These are phyloP conservation scores for Scomber japonicus DNA, from an alignment of 2,113 vertebrate species.

Conservation along the genomic window DNA sequence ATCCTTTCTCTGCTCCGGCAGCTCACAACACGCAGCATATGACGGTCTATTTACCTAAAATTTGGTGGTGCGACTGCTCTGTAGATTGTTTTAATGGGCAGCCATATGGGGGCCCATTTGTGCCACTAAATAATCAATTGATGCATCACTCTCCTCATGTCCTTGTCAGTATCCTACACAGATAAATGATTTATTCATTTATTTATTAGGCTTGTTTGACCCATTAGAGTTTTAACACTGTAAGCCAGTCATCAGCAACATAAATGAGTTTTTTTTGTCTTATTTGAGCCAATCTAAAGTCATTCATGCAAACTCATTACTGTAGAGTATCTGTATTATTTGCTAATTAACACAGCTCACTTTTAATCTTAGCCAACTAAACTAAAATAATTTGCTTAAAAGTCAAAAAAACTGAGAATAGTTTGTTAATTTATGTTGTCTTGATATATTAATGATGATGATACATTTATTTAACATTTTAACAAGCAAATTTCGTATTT, in stretches of 20 bases:
- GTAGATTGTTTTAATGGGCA: conserved; percentile 54
- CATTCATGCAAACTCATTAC: not conserved
- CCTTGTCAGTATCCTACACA: conserved; percentile 34
- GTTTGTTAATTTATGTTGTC: no score
- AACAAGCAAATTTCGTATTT: no score
- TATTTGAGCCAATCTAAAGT: not conserved
- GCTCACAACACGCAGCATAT: conserved; percentile 36
- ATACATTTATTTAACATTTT: no score
- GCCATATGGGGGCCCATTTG: conserved; percentile 60
- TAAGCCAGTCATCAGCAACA: conserved; percentile 14
- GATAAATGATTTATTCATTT: no score
- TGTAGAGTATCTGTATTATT: not conserved
- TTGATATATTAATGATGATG: no score
- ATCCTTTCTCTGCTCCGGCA: conserved; percentile 15
- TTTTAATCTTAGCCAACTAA: not conserved
- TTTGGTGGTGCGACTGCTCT: conserved; percentile 21
- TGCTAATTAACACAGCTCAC: not conserved
- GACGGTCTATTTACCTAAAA: conserved; percentile 40
- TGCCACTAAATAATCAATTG: conserved; percentile 54
- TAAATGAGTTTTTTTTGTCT: no score
- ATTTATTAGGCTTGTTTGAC: conserved; percentile 6
- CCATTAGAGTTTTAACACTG: conserved; percentile 31
- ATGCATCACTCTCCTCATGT: conserved; percentile 50
- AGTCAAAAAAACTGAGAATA: no score
- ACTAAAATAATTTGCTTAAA: no score